phyloP scores from a whole-genome alignment of 2,797 vertebrate species.

The Tokudaia muenninki region DNA sequence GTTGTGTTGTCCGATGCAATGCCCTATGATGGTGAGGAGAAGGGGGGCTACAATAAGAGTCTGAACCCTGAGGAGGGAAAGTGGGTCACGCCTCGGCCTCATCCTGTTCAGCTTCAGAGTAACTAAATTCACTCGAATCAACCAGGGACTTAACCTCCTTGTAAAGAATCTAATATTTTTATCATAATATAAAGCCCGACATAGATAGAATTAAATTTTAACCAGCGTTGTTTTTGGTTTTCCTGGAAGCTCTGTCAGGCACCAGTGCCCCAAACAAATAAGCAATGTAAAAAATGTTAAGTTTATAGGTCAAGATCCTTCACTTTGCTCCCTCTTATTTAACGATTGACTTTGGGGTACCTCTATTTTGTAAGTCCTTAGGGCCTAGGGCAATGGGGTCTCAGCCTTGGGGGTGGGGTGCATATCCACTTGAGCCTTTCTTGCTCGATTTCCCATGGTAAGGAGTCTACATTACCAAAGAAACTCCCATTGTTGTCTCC shows the following conservation, averaged over 20 bases:
- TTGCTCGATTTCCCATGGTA: neutral
- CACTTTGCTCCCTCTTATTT: neutral
- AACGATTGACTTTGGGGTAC: neutral
- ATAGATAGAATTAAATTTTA: slow-evolving; percentile 72
- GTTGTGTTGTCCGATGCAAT: neutral
- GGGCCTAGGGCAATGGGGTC: neutral
- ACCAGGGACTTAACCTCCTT: slow-evolving; percentile 69
- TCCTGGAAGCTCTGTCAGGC: slow-evolving; percentile 29
- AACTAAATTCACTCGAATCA: slow-evolving; percentile 68
- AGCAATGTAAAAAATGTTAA: slow-evolving; percentile 53
- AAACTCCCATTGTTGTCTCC: neutral
- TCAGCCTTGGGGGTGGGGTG: neutral
- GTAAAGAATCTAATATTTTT: slow-evolving; percentile 62
- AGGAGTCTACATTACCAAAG: neutral
- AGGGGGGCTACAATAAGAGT: neutral
- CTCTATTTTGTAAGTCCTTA: neutral
- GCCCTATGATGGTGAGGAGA: neutral
- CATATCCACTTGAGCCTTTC: too few relatives aligned
- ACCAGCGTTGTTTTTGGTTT: slow-evolving; percentile 58
- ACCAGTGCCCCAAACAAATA: slow-evolving; percentile 50
- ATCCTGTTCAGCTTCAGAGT: slow-evolving; percentile 62
- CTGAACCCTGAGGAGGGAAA: slow-evolving; percentile 61
- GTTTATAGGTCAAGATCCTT: neutral
- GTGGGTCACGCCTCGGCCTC: slow-evolving; percentile 68
- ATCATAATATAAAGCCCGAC: slow-evolving; percentile 69